Conservation (phyloP, 92 coral and sea anemone genomes). For the Parazoanthus swiftii region DNA sequence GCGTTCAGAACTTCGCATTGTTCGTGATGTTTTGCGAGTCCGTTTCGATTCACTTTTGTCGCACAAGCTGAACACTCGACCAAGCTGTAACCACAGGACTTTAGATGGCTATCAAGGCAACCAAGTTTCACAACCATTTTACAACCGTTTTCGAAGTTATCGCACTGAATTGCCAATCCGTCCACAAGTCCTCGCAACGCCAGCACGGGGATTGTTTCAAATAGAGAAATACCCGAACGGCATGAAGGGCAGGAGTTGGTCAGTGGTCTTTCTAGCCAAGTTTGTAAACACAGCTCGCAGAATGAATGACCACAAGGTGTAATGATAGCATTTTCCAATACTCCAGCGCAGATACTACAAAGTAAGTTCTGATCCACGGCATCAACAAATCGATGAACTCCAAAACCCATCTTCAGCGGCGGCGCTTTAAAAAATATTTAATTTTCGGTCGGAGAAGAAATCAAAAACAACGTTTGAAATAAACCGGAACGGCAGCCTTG, state of each 20-base stretch:
- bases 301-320: slow-evolving; percentile 98
- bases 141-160: slow-evolving; percentile 88
- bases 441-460: not conserved
- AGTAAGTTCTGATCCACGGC: slow-evolving; percentile 90
- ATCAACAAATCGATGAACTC: slow-evolving; percentile 78
- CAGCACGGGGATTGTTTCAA: slow-evolving; percentile 83
- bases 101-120: slow-evolving; percentile 65
- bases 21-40: slow-evolving; percentile 77
- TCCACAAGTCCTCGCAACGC: slow-evolving; percentile 94
- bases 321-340: slow-evolving; percentile 83
- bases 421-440: not conserved
- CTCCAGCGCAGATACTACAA: slow-evolving; percentile 97
- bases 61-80: slow-evolving; percentile 91
- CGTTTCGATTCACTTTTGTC: slow-evolving; percentile 65
- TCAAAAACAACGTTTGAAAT: not conserved
- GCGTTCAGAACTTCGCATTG: slow-evolving; percentile 72
- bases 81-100: slow-evolving; percentile 74
- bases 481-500: not conserved
- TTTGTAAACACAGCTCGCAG: slow-evolving; percentile 87
- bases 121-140: slow-evolving; percentile 89
- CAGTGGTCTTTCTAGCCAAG: slow-evolving; percentile 89
- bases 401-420: slow-evolving; percentile 78
- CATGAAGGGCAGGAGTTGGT: slow-evolving; percentile 89
- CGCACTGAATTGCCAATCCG: slow-evolving; percentile 82
- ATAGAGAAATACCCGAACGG: slow-evolving; percentile 64